A percentile compares a stretch with the other conserved stretches of the same genome.
These are phyloP conservation scores for Melikaiella ostensackeni DNA, from an alignment of 2,888 invertebrate genomes.

Conservation along the genomic window DNA sequence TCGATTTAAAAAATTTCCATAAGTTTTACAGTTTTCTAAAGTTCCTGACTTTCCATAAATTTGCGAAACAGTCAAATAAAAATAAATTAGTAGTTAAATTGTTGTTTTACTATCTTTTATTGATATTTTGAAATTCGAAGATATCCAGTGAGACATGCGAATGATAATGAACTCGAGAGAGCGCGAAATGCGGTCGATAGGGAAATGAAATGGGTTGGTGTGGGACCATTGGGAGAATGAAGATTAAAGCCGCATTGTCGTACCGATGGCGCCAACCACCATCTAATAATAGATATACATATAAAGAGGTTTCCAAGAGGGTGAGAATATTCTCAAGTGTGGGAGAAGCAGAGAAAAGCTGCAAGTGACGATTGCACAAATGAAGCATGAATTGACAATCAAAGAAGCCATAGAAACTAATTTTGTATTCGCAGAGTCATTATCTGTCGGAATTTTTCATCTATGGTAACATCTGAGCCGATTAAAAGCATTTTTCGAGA, in stretches of 20 bases:
- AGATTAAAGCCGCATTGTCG: conserved; percentile 40
- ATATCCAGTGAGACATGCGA: conserved; percentile 28
- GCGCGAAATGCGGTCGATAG: conserved; percentile 39
- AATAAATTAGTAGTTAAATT: too few species aligned
- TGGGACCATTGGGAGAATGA: conserved; percentile 36
- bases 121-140: background rate
- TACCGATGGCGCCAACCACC: conserved; percentile 33
- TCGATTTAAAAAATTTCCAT: too few species aligned
- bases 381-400: conserved; percentile 31
- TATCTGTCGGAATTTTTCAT: background rate
- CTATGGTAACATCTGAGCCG: background rate
- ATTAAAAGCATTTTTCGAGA: background rate
- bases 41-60: too few species aligned
- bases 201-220: conserved; percentile 35
- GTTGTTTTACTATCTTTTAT: conserved; percentile 20
- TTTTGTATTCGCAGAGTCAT: background rate
- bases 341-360: conserved; percentile 5
- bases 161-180: conserved; percentile 34
- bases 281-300: conserved; percentile 39
- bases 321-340: conserved; percentile 27
- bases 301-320: conserved; percentile 33
- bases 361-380: conserved; percentile 23
- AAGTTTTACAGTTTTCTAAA: too few species aligned
- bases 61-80: too few species aligned
- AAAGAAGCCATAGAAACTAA: background rate